Evolutionary conservation across 2,888 invertebrate genomes (phyloP).

Genomic region (Heliconius aoede): DNA sequence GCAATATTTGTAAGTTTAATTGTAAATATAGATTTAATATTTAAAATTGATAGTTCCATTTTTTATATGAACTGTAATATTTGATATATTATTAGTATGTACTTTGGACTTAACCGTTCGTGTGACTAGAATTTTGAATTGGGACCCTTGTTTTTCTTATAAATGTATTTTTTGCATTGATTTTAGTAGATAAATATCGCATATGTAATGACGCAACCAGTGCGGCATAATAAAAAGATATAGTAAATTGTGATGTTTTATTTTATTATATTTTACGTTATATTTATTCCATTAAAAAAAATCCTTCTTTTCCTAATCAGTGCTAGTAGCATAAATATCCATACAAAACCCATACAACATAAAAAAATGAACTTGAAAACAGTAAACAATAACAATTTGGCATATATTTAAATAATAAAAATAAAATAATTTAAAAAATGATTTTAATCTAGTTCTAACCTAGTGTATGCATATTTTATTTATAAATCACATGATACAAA

Average conservation of each 20-base stretch:
- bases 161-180: slow-evolving; percentile 37
- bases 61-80: slow-evolving; percentile 52
- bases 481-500: too few species aligned
- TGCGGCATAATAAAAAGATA: slow-evolving; percentile 72
- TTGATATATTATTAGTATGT: slow-evolving; percentile 43
- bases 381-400: too few species aligned
- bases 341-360: too few species aligned
- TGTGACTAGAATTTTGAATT: slow-evolving; percentile 51
- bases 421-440: not conserved
- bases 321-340: too few species aligned
- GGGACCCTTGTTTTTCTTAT: slow-evolving; percentile 36
- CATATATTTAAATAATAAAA: not conserved
- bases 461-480: too few species aligned
- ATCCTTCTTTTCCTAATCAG: too few species aligned
- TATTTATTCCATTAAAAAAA: too few species aligned
- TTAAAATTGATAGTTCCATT: slow-evolving; percentile 78
- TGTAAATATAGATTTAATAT: slow-evolving; percentile 82
- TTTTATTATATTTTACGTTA: slow-evolving; percentile 7
- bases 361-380: not conserved
- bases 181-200: slow-evolving; percentile 31
- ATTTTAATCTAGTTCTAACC: too few species aligned
- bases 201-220: slow-evolving; percentile 55
- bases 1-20: slow-evolving; percentile 70
- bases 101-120: slow-evolving; percentile 49
- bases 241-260: slow-evolving; percentile 55